Evolutionary conservation across 2,113 vertebrate genomes (phyloP).

Genomic region (Monopterus albus): DNA sequence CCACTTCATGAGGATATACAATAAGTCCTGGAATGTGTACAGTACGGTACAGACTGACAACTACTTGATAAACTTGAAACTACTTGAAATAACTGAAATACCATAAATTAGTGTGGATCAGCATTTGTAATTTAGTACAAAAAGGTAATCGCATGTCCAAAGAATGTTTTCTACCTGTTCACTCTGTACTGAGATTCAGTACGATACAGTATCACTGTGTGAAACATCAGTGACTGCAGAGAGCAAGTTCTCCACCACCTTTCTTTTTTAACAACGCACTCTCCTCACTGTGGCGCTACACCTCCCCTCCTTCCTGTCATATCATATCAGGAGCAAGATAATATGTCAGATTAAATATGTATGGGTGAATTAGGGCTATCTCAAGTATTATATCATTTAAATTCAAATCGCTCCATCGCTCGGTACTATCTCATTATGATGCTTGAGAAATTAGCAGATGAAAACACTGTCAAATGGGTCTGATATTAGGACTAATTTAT

Average conservation of each 20-base stretch:
- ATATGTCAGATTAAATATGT: slow-evolving; percentile 87
- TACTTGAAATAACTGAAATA: too few species aligned
- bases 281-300: slow-evolving; percentile 30
- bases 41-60: too few species aligned
- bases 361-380: slow-evolving; percentile 83
- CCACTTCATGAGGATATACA: too few species aligned
- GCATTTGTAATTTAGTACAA: too few species aligned
- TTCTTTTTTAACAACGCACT: slow-evolving; percentile 28
- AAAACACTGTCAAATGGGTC: slow-evolving; percentile 77
- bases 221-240: slow-evolving; percentile 38
- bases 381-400: slow-evolving; percentile 85
- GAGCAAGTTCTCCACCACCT: slow-evolving; percentile 66
- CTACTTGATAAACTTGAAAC: too few species aligned
- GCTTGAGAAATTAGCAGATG: slow-evolving; percentile 81
- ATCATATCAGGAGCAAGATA: slow-evolving; percentile 80
- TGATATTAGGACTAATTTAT: slow-evolving; percentile 76
- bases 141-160: background rate
- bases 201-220: background rate
- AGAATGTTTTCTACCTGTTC: background rate
- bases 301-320: slow-evolving; percentile 66
- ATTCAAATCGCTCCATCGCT: slow-evolving; percentile 84
- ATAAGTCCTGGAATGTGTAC: too few species aligned
- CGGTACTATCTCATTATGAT: slow-evolving; percentile 77
- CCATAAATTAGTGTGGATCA: background rate
- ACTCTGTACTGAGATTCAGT: background rate